A percentile compares a stretch with the other conserved stretches of the same genome.
These are phyloP conservation scores for Leucophenga varia DNA, from an alignment of 1,140 invertebrate species.

Conservation along the genomic window DNA sequence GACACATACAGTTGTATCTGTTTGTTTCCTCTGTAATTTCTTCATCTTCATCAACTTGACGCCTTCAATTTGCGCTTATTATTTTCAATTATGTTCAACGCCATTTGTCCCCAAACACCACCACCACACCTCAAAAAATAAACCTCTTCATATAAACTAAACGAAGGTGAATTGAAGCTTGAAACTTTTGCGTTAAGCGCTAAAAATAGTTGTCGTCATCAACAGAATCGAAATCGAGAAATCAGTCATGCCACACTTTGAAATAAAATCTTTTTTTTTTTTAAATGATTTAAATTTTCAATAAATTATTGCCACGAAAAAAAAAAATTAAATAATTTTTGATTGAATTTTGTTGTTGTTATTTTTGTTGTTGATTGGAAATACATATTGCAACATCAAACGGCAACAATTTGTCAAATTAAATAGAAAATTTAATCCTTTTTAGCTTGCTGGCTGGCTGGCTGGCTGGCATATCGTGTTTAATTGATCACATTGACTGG, in stretches of 20 bases:
- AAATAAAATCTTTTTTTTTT: too few relatives aligned
- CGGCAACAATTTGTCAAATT: conserved; percentile 10
- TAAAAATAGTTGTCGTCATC: conserved; percentile 13
- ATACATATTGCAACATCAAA: conserved; percentile 23
- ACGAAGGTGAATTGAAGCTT: too few relatives aligned
- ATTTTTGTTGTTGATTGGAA: conserved; percentile 29
- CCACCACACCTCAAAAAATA: too few relatives aligned
- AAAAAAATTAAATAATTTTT: conserved; percentile 6
- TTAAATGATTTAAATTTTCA: neutral
- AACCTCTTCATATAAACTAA: too few relatives aligned
- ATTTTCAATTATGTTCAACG: conserved; percentile 40
- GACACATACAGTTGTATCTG: too few relatives aligned
- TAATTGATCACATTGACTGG: conserved; percentile 13
- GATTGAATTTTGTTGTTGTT: conserved; percentile 44
- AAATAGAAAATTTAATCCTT: conserved; percentile 1
- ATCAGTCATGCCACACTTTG: too few relatives aligned
- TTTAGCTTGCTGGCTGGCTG: too few relatives aligned
- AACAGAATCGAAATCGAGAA: conserved; percentile 13
- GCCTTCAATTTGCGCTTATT: conserved; percentile 41
- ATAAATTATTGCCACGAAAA: too few relatives aligned
- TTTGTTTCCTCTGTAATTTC: conserved; percentile 3
- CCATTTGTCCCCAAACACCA: conserved; percentile 18
- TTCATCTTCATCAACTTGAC: conserved; percentile 23
- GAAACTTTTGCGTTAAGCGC: too few relatives aligned
- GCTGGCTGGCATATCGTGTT: conserved; percentile 36